These are phyloP conservation scores for Microcebus tavaratra DNA, from an alignment of 2,113 vertebrate genomes.

Conservation along the genomic window DNA sequence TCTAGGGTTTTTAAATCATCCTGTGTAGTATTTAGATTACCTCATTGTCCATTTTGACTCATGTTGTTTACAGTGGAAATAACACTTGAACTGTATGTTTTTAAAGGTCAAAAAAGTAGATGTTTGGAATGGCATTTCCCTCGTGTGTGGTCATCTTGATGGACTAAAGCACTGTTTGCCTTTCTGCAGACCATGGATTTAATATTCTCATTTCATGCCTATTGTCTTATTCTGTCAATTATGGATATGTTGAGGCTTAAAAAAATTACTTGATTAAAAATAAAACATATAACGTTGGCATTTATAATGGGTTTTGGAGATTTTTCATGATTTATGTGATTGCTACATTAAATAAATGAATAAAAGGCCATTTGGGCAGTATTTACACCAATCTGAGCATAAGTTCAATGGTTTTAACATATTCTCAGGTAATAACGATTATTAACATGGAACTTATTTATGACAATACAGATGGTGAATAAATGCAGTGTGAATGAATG, in stretches of 20 bases:
- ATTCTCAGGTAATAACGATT: not conserved
- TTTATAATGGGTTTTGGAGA: slow-evolving; percentile 74
- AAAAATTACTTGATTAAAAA: slow-evolving; percentile 89
- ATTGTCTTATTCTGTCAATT: slow-evolving; percentile 86
- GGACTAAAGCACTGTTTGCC: slow-evolving; percentile 86
- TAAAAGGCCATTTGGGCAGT: not conserved
- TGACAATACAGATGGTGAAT: not conserved
- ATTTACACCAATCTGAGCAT: not conserved
- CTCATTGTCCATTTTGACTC: slow-evolving; percentile 86
- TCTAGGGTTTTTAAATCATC: slow-evolving; percentile 88
- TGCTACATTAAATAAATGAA: slow-evolving; percentile 9
- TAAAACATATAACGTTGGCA: slow-evolving; percentile 89
- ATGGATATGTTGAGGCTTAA: slow-evolving; percentile 88
- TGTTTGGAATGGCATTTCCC: slow-evolving; percentile 79
- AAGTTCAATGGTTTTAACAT: not conserved
- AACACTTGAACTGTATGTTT: slow-evolving; percentile 85
- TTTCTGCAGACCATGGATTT: slow-evolving; percentile 86
- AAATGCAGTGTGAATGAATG: not conserved
- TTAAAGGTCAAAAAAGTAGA: slow-evolving; percentile 70
- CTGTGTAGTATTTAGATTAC: slow-evolving; percentile 86
- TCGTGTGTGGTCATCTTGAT: slow-evolving; percentile 78
- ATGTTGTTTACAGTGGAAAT: slow-evolving; percentile 89
- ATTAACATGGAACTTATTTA: not conserved
- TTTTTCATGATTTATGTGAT: slow-evolving; percentile 49
- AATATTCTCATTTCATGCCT: slow-evolving; percentile 86